Base-by-base conservation (phyloP, 2,888 invertebrate species). In the Pinctada fucata region DNA sequence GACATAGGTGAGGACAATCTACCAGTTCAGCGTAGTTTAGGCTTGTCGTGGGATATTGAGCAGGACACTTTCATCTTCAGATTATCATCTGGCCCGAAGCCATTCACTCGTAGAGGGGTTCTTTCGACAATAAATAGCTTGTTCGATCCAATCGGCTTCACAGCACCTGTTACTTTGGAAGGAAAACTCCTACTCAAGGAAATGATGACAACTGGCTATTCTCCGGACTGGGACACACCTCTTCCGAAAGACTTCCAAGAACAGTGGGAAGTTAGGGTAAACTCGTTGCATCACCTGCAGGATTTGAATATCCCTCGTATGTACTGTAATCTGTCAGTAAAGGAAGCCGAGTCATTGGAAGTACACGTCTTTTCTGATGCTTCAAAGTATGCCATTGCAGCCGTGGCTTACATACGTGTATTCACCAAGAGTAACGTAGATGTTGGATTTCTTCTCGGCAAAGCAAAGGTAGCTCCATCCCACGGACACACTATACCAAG, bases 311-410 rank as follows among this genome's bases (percentile, higher is more conserved):
- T 85, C 8, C 77, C 80, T 10, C 78, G 81, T 13, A 74, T 47
- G 10, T 84, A 82, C 70, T 70, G 64, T n/a, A 4, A 63, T 10
- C 10, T n/a, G 16, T 75, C 78, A n/a, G 65, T 65, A n/a, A n/a
- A n/a, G n/a, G n/a, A n/a, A n/a, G n/a, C n/a, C 47, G 16, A 47
- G 1, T 5, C 58, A 16, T 51, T 58, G 10, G 76, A 78, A 58
- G 13, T 86, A 4, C 80, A 76, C 45, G 13, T 83, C 10, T 86
- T 83, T 72, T 80, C 78, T 1, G 87, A 87, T 78, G 86, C 86
- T 1, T 85, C 86, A 31, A 82, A 82, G 72, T 75, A 78, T 51
- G 85, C 84, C 5, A 84, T 85, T 16, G 80, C 84, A 10, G 85
- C 83, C 16, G 80, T 72, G 31, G 82, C 82, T 8, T 87, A 86